Conservation (phyloP, 2,888 invertebrate genomes). For the Dolichomitus sp. region DNA sequence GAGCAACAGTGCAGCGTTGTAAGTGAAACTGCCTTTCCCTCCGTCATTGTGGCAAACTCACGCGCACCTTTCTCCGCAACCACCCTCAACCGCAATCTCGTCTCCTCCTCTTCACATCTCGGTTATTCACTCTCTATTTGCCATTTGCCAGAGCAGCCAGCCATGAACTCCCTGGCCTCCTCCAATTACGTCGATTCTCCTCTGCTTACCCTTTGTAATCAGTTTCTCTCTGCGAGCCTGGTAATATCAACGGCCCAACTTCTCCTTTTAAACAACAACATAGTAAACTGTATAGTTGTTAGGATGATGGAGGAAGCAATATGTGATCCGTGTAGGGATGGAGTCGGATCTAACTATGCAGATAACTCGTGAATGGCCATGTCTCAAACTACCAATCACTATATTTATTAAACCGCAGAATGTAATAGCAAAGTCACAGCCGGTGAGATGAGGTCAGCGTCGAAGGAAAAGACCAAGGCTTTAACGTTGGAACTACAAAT, state of each 20-base stretch:
- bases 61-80: constrained; percentile 33
- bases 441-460: background rate
- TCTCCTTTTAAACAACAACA: constrained; percentile 28
- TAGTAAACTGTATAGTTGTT: background rate
- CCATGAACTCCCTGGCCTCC: constrained; percentile 39
- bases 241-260: constrained; percentile 46
- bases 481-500: constrained; percentile 1
- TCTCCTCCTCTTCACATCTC: constrained; percentile 26
- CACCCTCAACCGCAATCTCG: constrained; percentile 41
- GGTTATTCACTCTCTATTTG: constrained; percentile 40
- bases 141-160: constrained; percentile 32
- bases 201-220: constrained; percentile 74
- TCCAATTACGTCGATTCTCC: constrained; percentile 75
- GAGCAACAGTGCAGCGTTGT: constrained; percentile 21
- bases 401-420: background rate
- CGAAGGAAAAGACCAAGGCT: constrained; percentile 9
- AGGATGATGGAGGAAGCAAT: background rate
- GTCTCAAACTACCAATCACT: constrained; percentile 33
- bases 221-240: constrained; percentile 68
- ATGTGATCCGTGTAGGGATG: background rate
- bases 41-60: constrained; percentile 45
- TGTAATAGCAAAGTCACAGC: background rate
- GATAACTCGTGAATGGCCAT: background rate
- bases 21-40: constrained; percentile 46
- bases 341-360: constrained; percentile 2